phyloP scores from a whole-genome alignment of 2,797 vertebrate genomes.

The Sarcoramphus papa region DNA sequence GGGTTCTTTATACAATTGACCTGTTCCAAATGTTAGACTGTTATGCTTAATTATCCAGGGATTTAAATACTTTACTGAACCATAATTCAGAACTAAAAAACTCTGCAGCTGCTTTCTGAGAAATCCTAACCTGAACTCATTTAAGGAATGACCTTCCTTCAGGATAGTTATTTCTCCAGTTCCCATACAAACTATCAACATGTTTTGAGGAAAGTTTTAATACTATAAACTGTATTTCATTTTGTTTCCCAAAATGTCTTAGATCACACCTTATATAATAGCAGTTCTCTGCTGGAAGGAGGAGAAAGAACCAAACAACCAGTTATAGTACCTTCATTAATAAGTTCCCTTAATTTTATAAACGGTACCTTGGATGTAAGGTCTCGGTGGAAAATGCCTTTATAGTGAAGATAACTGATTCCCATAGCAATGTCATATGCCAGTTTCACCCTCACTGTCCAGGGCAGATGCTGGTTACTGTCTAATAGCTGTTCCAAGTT shows the following conservation, averaged over 20 bases:
- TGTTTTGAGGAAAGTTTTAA: background rate
- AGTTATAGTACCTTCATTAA: background rate
- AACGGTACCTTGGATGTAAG: constrained; percentile 92
- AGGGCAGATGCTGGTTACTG: constrained; percentile 89
- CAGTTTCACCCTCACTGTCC: constrained; percentile 88
- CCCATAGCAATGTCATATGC: constrained; percentile 89
- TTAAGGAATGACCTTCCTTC: background rate
- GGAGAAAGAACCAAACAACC: background rate
- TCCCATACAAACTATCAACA: background rate
- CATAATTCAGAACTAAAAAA: background rate
- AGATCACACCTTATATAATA: background rate
- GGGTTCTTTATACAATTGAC: background rate
- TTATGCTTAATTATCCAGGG: background rate
- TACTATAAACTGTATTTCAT: background rate
- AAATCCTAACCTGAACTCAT: constrained; percentile 14
- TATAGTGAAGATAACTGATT: constrained; percentile 91
- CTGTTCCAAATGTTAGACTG: constrained; percentile 11
- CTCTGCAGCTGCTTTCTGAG: background rate
- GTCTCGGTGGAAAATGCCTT: constrained; percentile 97
- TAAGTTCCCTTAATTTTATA: background rate
- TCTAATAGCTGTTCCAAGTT: constrained; percentile 97
- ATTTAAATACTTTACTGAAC: constrained; percentile 21
- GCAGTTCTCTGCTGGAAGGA: background rate
- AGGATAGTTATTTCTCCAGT: background rate
- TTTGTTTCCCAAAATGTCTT: background rate